phyloP scores from a whole-genome alignment of 2,888 invertebrate genomes.

The Hemistola chrysoprasaria region DNA sequence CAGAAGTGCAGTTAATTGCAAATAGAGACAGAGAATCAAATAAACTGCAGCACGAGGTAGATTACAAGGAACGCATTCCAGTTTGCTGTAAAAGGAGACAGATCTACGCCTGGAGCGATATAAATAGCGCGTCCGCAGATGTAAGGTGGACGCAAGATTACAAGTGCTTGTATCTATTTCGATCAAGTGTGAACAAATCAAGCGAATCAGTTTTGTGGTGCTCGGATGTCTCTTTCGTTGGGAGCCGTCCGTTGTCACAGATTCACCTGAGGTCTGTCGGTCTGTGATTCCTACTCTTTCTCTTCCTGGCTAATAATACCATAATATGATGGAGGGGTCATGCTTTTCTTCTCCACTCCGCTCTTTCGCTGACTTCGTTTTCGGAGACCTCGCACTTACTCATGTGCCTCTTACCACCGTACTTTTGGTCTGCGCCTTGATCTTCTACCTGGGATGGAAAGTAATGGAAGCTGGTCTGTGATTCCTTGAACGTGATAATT shows the following conservation, averaged over 20 bases:
- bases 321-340: too few species aligned
- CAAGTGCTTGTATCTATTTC: slow-evolving; percentile 71
- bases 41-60: slow-evolving; percentile 57
- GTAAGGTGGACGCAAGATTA: slow-evolving; percentile 76
- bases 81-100: slow-evolving; percentile 72
- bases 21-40: slow-evolving; percentile 51
- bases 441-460: too few species aligned
- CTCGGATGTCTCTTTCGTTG: slow-evolving; percentile 73
- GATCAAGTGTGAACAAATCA: slow-evolving; percentile 78
- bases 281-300: too few species aligned
- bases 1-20: slow-evolving; percentile 43
- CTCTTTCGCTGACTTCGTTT: too few species aligned
- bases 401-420: too few species aligned
- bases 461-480: too few species aligned
- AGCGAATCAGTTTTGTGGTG: slow-evolving; percentile 68
- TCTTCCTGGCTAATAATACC: too few species aligned
- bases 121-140: slow-evolving; percentile 70
- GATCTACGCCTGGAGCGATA: slow-evolving; percentile 65
- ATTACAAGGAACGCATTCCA: slow-evolving; percentile 61
- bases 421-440: too few species aligned
- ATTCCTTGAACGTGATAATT: too few species aligned
- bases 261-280: background rate
- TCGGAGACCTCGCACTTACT: too few species aligned
- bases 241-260: slow-evolving; percentile 28
- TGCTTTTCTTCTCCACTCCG: too few species aligned